Evolutionary conservation across 1,140 invertebrate species (phyloP).

Genomic region (Trachymyrmex septentrionalis): DNA sequence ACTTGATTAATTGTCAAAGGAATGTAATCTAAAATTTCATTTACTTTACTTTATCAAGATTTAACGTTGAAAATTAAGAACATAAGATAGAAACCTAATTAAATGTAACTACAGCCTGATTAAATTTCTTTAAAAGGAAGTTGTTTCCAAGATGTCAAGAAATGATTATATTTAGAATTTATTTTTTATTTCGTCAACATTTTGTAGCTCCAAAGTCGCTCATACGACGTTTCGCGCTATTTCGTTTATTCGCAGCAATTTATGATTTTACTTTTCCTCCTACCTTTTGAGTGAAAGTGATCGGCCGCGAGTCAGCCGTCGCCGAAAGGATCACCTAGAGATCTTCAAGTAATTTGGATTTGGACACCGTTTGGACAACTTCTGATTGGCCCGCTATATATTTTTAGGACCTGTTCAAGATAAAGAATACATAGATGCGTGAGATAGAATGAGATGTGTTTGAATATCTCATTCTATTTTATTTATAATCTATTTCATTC

Average conservation of each 20-base stretch:
- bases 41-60: not conserved
- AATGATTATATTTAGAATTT: not conserved
- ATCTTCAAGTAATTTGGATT: too few relatives aligned
- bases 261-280: not conserved
- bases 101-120: not conserved
- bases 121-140: not conserved
- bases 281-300: constrained; percentile 39
- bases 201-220: not conserved
- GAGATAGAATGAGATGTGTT: too few relatives aligned
- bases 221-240: not conserved
- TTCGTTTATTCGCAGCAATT: constrained; percentile 20
- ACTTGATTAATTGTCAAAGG: constrained; percentile 9
- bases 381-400: too few relatives aligned
- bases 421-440: too few relatives aligned
- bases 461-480: too few relatives aligned
- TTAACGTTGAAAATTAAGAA: not conserved
- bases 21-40: constrained; percentile 6
- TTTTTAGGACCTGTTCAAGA: too few relatives aligned
- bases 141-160: not conserved
- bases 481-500: too few relatives aligned
- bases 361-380: too few relatives aligned
- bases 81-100: not conserved
- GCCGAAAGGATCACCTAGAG: not conserved
- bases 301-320: constrained; percentile 20
- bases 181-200: not conserved